Conservation (phyloP, 2,797 vertebrate genomes). For the Selene dorsalis region DNA sequence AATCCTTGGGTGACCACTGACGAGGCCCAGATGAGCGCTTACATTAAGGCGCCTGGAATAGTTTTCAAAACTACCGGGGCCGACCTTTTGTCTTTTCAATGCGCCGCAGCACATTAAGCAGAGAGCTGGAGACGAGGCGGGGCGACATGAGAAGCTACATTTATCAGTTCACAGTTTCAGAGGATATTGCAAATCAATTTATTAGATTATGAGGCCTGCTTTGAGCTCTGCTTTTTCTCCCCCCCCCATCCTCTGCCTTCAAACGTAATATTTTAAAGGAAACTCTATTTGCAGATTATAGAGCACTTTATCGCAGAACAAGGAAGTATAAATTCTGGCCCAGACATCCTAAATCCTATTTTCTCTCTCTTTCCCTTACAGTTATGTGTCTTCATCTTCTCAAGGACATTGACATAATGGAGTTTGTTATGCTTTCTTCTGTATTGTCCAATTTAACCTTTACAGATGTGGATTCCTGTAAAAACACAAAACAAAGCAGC, state of each 20-base stretch:
- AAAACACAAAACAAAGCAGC: constrained; percentile 36
- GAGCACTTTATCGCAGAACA: constrained; percentile 81
- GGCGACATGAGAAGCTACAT: constrained; percentile 78
- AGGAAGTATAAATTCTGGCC: constrained; percentile 82
- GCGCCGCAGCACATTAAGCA: constrained; percentile 70
- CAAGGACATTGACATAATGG: constrained; percentile 79
- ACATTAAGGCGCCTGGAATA: constrained; percentile 68
- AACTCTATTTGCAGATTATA: constrained; percentile 82
- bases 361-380: constrained; percentile 70
- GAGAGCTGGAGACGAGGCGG: constrained; percentile 69
- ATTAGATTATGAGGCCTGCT: constrained; percentile 87
- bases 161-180: constrained; percentile 86
- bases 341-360: constrained; percentile 85
- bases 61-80: constrained; percentile 70
- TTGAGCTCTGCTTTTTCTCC: constrained; percentile 79
- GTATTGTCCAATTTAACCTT: constrained; percentile 55
- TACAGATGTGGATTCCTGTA: constrained; percentile 50
- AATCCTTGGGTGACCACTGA: constrained; percentile 81
- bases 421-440: constrained; percentile 64
- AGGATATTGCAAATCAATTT: constrained; percentile 88
- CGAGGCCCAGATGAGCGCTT: constrained; percentile 74
- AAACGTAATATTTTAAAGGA: constrained; percentile 83
- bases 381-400: constrained; percentile 77
- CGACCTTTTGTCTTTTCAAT: constrained; percentile 70
- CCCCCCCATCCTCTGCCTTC: constrained; percentile 61